phyloP scores from a whole-genome alignment of 2,113 vertebrate species.

The Puffinus mauretanicus region DNA sequence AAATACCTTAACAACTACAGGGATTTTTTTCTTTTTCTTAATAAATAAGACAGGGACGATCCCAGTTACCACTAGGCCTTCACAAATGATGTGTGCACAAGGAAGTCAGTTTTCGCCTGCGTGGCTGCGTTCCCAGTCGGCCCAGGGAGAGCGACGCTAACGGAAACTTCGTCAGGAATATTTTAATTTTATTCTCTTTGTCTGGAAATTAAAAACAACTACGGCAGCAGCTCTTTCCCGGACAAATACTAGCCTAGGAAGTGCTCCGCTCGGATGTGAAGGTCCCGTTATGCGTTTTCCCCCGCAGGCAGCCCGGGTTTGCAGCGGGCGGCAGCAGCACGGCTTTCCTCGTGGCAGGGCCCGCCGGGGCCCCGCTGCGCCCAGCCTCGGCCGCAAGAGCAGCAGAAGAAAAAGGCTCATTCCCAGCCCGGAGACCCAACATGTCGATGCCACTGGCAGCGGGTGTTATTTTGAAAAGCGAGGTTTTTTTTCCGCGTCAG shows the following conservation, averaged over 20 bases:
- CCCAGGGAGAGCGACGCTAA: not conserved
- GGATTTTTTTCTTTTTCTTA: not conserved
- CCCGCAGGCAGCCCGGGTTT: not conserved
- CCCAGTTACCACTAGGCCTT: not conserved
- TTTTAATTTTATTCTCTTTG: not conserved
- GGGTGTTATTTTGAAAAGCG: not conserved
- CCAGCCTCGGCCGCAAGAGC: not conserved
- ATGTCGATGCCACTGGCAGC: not conserved
- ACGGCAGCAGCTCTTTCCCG: not conserved
- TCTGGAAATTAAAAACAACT: not conserved
- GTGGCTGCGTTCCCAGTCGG: not conserved
- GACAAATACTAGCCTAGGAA: not conserved
- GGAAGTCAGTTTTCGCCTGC: not conserved
- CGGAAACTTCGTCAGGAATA: slow-evolving; percentile 25
- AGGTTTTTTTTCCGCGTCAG: fast-evolving
- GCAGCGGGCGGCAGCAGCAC: not conserved
- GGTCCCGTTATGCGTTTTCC: not conserved
- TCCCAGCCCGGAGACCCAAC: not conserved
- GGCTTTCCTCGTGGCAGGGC: not conserved
- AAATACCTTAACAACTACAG: not conserved
- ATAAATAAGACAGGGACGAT: not conserved
- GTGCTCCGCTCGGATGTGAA: not conserved
- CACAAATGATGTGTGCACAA: not conserved
- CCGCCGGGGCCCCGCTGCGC: not conserved
- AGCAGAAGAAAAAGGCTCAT: not conserved